Evolutionary conservation across 2,888 invertebrate genomes (phyloP), one percentile per base, ranked within the genome.

Genomic region (Polyploca ridens): DNA sequence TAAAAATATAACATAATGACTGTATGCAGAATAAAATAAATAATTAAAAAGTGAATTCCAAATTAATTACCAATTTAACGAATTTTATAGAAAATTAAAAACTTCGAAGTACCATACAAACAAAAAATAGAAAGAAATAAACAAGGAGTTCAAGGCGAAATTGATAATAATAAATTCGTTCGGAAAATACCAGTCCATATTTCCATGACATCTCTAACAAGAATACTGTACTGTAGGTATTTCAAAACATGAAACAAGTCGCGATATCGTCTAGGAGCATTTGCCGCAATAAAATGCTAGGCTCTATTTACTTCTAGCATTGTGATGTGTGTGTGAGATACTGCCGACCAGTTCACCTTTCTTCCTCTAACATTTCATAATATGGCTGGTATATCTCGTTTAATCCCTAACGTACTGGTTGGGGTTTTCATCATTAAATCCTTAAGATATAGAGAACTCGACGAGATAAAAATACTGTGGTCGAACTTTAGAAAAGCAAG

Each of bases 231-330:
- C 38, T 14, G 62, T 62, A 66, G 64, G 62, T 66, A 68, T 63
- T 73, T 71, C 74, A 66, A 61, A 66, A 70, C 67, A 63, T 66
- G 69, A 63, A 74, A 72, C 74, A 65, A 60, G 67, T 71, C 67
- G 63, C 65, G 67, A 69, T 75, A 77, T 72, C 74, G 69, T 63
- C 66, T 68, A 65, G 75, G 73, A 71, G 72, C 75, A 73, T 75
- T 79, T 75, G 73, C 69, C 77, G 71, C 71, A 81, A 81, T 78
- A 82, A 83, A 88, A 89, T 86, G 87, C 82, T 86, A 86, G 78
- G 87, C 87, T 90, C 90, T 88, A 90, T 90, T 90, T 89, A 86
- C 81, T 79, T 68, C 64, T 74, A 79, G 82, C 77, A 83, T 83
- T 86, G 83, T 88, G 88, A 88, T 89, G 87, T 83, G 85, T 84